These are phyloP conservation scores for Polydesmus complanatus DNA, from an alignment of 2,888 invertebrate species.

Conservation along the genomic window DNA sequence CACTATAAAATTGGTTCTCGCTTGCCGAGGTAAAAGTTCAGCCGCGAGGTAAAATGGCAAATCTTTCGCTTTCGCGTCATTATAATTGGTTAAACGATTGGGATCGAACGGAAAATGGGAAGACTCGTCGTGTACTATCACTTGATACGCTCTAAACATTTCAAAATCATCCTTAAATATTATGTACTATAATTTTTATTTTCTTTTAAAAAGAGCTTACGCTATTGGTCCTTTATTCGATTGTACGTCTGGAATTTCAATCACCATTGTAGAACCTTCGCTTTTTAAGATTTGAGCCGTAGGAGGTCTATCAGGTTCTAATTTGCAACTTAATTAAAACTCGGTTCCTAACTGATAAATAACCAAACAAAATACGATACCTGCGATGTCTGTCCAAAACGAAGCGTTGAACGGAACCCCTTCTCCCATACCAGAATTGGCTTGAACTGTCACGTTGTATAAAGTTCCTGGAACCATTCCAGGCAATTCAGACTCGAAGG, in stretches of 20 bases:
- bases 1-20: conserved; percentile 52
- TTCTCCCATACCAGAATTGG: conserved; percentile 41
- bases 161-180: background rate
- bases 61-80: conserved; percentile 50
- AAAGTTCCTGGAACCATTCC: conserved; percentile 54
- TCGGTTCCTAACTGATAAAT: background rate
- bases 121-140: conserved; percentile 54
- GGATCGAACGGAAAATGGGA: conserved; percentile 44
- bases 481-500: conserved; percentile 30
- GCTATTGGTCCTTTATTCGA: conserved; percentile 64
- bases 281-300: conserved; percentile 49
- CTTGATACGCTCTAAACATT: conserved; percentile 44
- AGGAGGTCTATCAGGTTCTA: conserved; percentile 51
- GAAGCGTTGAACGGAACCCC: conserved; percentile 39
- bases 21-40: conserved; percentile 51
- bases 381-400: conserved; percentile 56
- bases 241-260: conserved; percentile 50
- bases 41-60: conserved; percentile 69
- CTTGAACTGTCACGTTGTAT: conserved; percentile 58
- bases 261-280: conserved; percentile 46
- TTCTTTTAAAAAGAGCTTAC: conserved; percentile 15
- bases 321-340: conserved; percentile 26
- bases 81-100: conserved; percentile 47
- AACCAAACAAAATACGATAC: conserved; percentile 27
- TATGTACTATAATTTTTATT: too few species aligned